A percentile compares a stretch with the other conserved stretches of the same genome.
These are phyloP conservation scores for Lucilia cuprina DNA, from an alignment of 1,140 invertebrate species.

Conservation along the genomic window DNA sequence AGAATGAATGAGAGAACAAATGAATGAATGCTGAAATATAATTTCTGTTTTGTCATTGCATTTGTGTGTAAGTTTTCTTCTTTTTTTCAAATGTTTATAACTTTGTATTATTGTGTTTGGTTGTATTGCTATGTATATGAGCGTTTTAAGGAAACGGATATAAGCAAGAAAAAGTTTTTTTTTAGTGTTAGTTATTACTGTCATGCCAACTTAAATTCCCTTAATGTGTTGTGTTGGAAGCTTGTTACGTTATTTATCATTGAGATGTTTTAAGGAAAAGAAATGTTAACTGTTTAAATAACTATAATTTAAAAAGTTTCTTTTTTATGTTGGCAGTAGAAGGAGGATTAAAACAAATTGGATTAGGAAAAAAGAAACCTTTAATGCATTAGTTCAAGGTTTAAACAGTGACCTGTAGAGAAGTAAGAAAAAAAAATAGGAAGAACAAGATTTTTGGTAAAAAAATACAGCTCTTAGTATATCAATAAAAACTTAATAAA, in stretches of 20 bases:
- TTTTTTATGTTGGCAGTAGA: background rate
- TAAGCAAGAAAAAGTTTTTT: background rate
- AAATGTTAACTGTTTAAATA: background rate
- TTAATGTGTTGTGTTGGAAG: conserved; percentile 1
- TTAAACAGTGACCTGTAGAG: no score
- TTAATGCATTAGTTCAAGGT: no score
- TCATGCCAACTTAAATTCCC: conserved; percentile 6
- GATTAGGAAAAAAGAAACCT: no score
- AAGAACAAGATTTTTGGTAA: no score
- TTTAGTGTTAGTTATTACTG: background rate
- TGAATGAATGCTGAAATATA: background rate
- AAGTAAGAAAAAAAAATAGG: no score
- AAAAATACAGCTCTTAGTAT: no score
- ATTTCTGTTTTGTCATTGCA: background rate
- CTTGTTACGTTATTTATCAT: background rate
- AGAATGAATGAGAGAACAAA: background rate
- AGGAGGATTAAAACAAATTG: no score
- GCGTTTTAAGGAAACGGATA: background rate
- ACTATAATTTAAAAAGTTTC: background rate
- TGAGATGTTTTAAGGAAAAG: background rate
- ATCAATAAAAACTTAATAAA: no score
- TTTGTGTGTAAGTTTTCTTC: no score
- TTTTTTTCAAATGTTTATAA: no score
- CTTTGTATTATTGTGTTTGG: no score
- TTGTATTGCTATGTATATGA: background rate